These are phyloP conservation scores for Cryptoblepharus egeriae DNA, from an alignment of 2,797 vertebrate species.

Conservation along the genomic window DNA sequence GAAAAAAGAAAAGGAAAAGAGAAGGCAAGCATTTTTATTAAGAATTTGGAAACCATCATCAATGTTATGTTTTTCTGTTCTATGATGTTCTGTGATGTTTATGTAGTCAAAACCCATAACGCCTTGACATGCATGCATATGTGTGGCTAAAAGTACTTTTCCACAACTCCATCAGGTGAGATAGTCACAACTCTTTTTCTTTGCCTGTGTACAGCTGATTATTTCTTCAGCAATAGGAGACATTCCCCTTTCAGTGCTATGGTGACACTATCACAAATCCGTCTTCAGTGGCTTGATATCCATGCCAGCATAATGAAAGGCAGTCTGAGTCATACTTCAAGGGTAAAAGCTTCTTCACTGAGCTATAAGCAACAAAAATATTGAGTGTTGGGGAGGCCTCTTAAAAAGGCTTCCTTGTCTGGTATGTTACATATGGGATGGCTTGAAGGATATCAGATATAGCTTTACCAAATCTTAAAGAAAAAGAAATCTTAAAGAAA, in stretches of 20 bases:
- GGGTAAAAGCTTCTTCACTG: background rate
- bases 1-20: background rate
- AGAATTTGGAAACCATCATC: background rate
- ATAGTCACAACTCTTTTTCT: background rate
- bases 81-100: no score
- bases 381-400: no score
- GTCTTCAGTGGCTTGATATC: background rate
- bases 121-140: no score
- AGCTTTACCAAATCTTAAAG: background rate
- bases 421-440: background rate
- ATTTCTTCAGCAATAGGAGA: background rate
- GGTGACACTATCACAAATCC: background rate
- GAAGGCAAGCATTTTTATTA: background rate
- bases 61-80: background rate
- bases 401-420: no score
- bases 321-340: background rate
- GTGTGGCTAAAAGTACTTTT: background rate
- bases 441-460: background rate
- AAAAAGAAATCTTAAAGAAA: no score
- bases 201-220: background rate
- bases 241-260: background rate
- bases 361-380: background rate
- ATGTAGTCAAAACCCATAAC: background rate
- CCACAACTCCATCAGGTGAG: background rate
- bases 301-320: background rate